Evolutionary conservation across 2,888 invertebrate genomes (phyloP).

Genomic region (Marasmarcha lunaedactyla): DNA sequence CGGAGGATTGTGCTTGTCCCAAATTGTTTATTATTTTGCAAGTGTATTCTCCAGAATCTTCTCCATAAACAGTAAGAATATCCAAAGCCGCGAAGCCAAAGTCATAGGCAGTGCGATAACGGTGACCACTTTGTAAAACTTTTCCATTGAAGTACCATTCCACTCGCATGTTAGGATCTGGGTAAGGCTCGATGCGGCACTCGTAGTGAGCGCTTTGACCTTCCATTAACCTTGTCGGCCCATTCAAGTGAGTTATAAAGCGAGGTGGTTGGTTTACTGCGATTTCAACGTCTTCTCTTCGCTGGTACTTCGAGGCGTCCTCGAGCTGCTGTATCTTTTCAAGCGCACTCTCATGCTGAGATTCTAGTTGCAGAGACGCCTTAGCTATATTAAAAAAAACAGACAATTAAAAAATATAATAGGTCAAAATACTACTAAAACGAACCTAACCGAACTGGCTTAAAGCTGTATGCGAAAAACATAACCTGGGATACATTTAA

Average conservation of each 20-base stretch:
- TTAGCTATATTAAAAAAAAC: slow-evolving; percentile 71
- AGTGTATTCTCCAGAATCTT: slow-evolving; percentile 94
- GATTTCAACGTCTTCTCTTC: slow-evolving; percentile 85
- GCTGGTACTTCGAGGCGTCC: slow-evolving; percentile 82
- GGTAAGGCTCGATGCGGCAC: slow-evolving; percentile 92
- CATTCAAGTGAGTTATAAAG: slow-evolving; percentile 88
- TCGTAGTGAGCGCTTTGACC: slow-evolving; percentile 94
- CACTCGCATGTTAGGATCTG: slow-evolving; percentile 88
- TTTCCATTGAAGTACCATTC: slow-evolving; percentile 96
- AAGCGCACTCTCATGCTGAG: slow-evolving; percentile 89
- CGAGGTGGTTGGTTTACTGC: slow-evolving; percentile 85
- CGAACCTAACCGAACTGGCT: neutral
- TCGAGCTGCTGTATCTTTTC: slow-evolving; percentile 90
- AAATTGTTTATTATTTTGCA: slow-evolving; percentile 88
- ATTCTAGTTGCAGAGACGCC: slow-evolving; percentile 87
- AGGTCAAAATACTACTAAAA: slow-evolving; percentile 1
- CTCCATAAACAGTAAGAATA: slow-evolving; percentile 91
- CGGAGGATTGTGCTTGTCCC: slow-evolving; percentile 85
- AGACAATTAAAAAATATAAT: slow-evolving; percentile 2
- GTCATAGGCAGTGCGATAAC: slow-evolving; percentile 94
- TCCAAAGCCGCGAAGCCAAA: slow-evolving; percentile 98
- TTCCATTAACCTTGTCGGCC: slow-evolving; percentile 86
- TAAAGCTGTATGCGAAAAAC: no score
- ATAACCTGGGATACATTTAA: no score
- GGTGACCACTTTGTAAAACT: slow-evolving; percentile 87